Base-by-base conservation (phyloP, 2,113 vertebrate species). In the Menidia beryllina region DNA sequence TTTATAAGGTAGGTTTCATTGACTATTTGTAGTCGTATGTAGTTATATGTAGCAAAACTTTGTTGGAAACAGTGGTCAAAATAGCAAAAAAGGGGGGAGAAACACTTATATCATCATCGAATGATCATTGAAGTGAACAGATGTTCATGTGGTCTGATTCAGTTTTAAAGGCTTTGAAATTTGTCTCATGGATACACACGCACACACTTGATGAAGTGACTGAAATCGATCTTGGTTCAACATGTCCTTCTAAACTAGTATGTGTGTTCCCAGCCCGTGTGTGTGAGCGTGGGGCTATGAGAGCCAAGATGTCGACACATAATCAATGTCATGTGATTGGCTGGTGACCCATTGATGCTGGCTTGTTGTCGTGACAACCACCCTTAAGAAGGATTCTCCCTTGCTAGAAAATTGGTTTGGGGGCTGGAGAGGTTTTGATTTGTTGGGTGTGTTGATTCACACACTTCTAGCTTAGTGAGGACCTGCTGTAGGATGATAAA, bases 281-380 rank as follows among this genome's bases (percentile, higher is more conserved):
- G 51, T 48, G 67, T 25, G 45, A 27, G 47, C 41, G 41, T 23
- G 24, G 1, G 30, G 20, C 23, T 57, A 48, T 27, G 27, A 56
- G 68, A 48, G 53, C 25, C 8, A n/a, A 19, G 55, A 54, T n/a
- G 71, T 27, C 53, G 73, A 75, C 69, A 75, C 30, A 69, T 48
- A 81, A 75, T 81, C 73, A 41, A 81, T 78, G 74, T 34, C 0
- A 0, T 38, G 74, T 76, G 70, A 86, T 83, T 83, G 81, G 74
- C 74, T 75, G 20, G 14, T 78, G 77, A 81, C 81, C 61, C 1
- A 12, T 10, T 1, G 8, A 20, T 0, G 1, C 49, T 50, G 64
- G 21, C 69, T 50, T 1, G 68, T 81, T 75, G 71, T 66, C 26
- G 14, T 77, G 77, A 34, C 39, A 15, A 72, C 68, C 62, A 15